Base-by-base conservation (phyloP, 2,888 invertebrate species). In the Labia minor region DNA sequence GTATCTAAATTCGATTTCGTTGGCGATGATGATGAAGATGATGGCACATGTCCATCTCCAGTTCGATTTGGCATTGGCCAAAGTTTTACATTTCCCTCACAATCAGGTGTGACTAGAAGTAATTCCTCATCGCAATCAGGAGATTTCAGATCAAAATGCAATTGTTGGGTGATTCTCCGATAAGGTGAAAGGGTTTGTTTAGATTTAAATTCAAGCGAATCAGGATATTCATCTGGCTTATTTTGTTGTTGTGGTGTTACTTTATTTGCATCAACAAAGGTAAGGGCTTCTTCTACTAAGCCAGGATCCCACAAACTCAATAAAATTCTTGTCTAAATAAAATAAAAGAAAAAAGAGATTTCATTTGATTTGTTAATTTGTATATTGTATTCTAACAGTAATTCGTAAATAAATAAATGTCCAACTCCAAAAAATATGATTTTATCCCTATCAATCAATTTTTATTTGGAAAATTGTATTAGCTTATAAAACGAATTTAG, bases 231-330 rank as follows among this genome's bases (percentile, higher is more conserved):
- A 77, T 76, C 73, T 77, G 78, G 49, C 77, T 77, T 4, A 75
- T 75, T 37, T 37, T 67, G 3, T 74, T 76, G 0, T 71, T 67
- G 26, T 72, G 74, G 37, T 0, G 78, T 74, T 8, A 85, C 78
- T 76, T 86, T 88, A 73, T 90, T 86, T 76, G 89, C 87, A 72
- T 92, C 92, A 63, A 94, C 85, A 73, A 88, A 90, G 10, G 86
- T 85, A 62, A 95, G 81, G 0, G 92, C 90, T 75, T 94, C 92
- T 75, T 94, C 93, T 0, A 95, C 88, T 37, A 92, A 79, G 8
- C 86, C 86, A 0, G 91, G 89, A 75, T 94, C 92, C 90, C 94
- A 95, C 1, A 94, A 82, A 65, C 87, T 86, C 1, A 93, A 79
- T 67, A 95, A 80, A 65, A 89, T 88, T 70, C 88, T 83, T 0